These are phyloP conservation scores for Monochamus alternatus DNA, from an alignment of 2,888 invertebrate species.

Conservation along the genomic window DNA sequence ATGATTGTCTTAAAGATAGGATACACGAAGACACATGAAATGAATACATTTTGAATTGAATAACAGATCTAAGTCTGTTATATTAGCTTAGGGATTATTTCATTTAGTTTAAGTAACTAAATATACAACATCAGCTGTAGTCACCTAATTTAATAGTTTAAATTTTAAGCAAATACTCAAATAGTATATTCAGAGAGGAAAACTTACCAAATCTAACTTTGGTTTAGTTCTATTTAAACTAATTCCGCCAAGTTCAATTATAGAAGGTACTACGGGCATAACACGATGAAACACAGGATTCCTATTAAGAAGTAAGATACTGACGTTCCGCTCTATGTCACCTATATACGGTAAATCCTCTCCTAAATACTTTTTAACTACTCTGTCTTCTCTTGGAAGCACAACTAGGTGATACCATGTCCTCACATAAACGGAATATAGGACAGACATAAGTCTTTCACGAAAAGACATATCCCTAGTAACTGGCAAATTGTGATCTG, in stretches of 20 bases:
- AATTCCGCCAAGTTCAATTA: conserved; percentile 37
- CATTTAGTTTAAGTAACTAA: no score
- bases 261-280: conserved; percentile 45
- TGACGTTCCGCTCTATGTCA: conserved; percentile 49
- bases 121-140: no score
- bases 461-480: conserved; percentile 46
- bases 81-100: no score
- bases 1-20: no score
- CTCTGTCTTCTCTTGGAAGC: conserved; percentile 41
- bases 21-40: no score
- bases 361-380: conserved; percentile 56
- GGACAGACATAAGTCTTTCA: conserved; percentile 42
- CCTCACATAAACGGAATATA: conserved; percentile 37
- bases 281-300: conserved; percentile 47
- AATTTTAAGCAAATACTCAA: no score
- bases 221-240: conserved; percentile 7
- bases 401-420: conserved; percentile 43
- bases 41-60: no score
- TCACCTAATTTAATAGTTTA: no score
- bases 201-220: conserved; percentile 42
- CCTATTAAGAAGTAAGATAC: conserved; percentile 49
- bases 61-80: no score
- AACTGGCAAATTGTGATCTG: conserved; percentile 50
- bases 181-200: neutral
- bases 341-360: conserved; percentile 49